Conservation (phyloP, 2,888 invertebrate genomes). For the Eulithis testata region DNA sequence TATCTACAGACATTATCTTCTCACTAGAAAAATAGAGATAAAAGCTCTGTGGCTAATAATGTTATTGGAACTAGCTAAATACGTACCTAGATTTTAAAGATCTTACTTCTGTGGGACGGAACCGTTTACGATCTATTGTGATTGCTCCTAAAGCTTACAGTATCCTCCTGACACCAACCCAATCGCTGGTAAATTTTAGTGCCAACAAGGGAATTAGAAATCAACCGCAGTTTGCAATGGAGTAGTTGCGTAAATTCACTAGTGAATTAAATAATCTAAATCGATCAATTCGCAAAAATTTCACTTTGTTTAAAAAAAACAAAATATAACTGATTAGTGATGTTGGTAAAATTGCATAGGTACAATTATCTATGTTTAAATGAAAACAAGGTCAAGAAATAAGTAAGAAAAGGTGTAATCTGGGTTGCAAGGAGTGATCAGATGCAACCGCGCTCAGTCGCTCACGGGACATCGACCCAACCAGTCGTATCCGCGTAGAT, state of each 20-base stretch:
- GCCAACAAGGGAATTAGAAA: constrained; percentile 15
- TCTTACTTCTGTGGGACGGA: background rate
- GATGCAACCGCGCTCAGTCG: constrained; percentile 64
- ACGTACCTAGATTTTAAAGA: too few relatives aligned
- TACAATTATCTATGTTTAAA: background rate
- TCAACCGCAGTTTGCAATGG: constrained; percentile 6
- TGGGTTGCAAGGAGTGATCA: constrained; percentile 54
- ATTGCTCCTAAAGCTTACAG: background rate
- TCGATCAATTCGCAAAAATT: background rate
- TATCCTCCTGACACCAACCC: background rate
- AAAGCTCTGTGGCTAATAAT: too few relatives aligned
- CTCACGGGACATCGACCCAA: constrained; percentile 57
- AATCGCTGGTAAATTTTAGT: constrained; percentile 27
- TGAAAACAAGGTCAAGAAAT: constrained; percentile 12
- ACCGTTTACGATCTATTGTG: constrained; percentile 1
- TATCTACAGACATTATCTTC: too few relatives aligned
- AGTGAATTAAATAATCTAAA: background rate
- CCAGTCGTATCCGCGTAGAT: constrained; percentile 43
- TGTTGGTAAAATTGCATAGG: background rate
- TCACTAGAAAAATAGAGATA: too few relatives aligned
- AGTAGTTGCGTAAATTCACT: constrained; percentile 1
- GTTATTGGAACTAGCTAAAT: too few relatives aligned
- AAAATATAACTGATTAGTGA: background rate
- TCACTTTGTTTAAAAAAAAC: background rate
- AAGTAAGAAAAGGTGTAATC: constrained; percentile 23